phyloP scores from a whole-genome alignment of 2,888 invertebrate genomes.

The Petrolisthes manimaculis region DNA sequence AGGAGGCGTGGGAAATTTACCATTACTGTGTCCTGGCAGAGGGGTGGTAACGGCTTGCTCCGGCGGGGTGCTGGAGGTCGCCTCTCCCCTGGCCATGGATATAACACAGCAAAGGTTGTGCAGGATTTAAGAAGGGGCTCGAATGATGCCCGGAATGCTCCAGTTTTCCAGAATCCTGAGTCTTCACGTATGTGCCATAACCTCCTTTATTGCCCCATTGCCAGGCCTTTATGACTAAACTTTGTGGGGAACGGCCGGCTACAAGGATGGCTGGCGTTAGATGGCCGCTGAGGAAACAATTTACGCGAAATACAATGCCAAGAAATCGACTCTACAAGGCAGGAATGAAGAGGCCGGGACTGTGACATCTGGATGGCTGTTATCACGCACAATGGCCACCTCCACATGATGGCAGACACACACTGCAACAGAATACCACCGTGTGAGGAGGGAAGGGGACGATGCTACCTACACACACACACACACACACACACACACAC shows the following conservation, averaged over 20 bases:
- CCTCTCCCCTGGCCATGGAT: slow-evolving; percentile 63
- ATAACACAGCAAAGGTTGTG: slow-evolving; percentile 65
- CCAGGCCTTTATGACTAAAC: slow-evolving; percentile 66
- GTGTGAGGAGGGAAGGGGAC: too few relatives aligned
- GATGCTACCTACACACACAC: too few relatives aligned
- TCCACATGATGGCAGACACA: slow-evolving; percentile 57
- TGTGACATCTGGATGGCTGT: slow-evolving; percentile 60
- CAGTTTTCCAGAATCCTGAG: slow-evolving; percentile 66
- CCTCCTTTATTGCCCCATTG: slow-evolving; percentile 66
- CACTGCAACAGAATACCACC: slow-evolving; percentile 47
- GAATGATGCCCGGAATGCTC: slow-evolving; percentile 66
- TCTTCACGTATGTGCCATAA: slow-evolving; percentile 66
- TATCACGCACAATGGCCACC: slow-evolving; percentile 57
- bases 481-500: too few relatives aligned
- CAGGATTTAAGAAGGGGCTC: slow-evolving; percentile 66
- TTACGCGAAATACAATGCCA: slow-evolving; percentile 65
- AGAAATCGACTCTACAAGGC: slow-evolving; percentile 63
- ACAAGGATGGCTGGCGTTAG: slow-evolving; percentile 65
- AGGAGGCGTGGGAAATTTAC: slow-evolving; percentile 40
- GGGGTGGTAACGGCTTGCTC: slow-evolving; percentile 49
- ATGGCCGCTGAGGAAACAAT: slow-evolving; percentile 65
- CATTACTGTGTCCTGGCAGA: slow-evolving; percentile 54
- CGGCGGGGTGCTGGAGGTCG: slow-evolving; percentile 53
- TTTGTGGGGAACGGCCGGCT: slow-evolving; percentile 66
- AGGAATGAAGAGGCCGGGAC: slow-evolving; percentile 57